phyloP scores from a whole-genome alignment of 1,140 invertebrate species.

The Trachymyrmex cornetzi region DNA sequence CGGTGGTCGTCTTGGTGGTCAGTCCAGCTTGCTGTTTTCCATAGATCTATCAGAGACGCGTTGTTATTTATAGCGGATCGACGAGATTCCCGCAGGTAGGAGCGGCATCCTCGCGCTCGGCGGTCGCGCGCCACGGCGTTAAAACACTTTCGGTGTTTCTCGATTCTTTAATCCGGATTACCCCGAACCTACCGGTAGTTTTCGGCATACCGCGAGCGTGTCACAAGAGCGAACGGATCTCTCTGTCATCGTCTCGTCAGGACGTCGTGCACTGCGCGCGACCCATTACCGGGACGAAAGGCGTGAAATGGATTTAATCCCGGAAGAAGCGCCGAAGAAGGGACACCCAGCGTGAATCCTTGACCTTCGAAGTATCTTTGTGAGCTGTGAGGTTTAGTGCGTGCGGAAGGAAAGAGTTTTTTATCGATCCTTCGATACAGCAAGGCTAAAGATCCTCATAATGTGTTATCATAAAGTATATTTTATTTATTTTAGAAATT shows the following conservation, averaged over 20 bases:
- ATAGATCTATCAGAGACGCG: slow-evolving; percentile 57
- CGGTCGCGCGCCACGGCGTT: slow-evolving; percentile 68
- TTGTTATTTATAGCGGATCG: slow-evolving; percentile 60
- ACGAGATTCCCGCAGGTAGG: slow-evolving; percentile 66
- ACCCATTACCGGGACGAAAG: slow-evolving; percentile 57
- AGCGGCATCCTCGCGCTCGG: slow-evolving; percentile 35
- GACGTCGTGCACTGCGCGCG: slow-evolving; percentile 48
- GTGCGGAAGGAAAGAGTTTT: background rate
- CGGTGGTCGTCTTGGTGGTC: slow-evolving; percentile 53
- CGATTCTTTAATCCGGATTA: slow-evolving; percentile 86
- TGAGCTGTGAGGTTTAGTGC: background rate
- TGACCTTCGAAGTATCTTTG: slow-evolving; percentile 9
- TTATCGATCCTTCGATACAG: background rate
- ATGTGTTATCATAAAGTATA: background rate
- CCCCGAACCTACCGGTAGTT: slow-evolving; percentile 80
- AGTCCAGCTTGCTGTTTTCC: slow-evolving; percentile 26
- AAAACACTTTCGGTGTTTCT: slow-evolving; percentile 85
- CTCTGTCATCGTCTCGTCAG: slow-evolving; percentile 46
- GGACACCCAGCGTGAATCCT: slow-evolving; percentile 65
- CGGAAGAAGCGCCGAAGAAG: background rate
- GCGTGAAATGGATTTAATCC: slow-evolving; percentile 71
- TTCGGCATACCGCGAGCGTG: slow-evolving; percentile 48
- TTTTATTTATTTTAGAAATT: no score
- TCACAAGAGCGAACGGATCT: slow-evolving; percentile 60
- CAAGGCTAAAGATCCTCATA: background rate